Evolutionary conservation across 2,113 vertebrate genomes (phyloP).

Genomic region (Pantherophis guttatus): DNA sequence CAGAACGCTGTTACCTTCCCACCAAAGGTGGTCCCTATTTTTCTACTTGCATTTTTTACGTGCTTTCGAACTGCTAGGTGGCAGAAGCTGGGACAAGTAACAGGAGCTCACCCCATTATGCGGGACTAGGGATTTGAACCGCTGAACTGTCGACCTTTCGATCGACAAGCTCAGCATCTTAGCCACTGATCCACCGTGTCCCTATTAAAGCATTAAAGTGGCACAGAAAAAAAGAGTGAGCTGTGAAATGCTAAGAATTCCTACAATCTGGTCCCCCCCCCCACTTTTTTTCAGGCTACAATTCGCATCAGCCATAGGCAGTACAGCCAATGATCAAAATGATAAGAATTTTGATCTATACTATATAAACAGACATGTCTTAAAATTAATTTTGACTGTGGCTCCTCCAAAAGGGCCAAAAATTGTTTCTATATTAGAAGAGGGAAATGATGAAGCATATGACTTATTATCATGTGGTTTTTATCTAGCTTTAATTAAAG

Average conservation of each 20-base stretch:
- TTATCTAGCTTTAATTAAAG: background rate
- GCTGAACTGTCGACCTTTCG: too few relatives aligned
- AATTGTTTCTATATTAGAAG: background rate
- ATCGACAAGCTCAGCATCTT: too few relatives aligned
- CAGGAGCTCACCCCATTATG: too few relatives aligned
- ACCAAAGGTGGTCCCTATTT: too few relatives aligned
- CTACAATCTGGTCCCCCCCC: background rate
- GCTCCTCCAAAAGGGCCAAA: background rate
- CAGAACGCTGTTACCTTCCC: too few relatives aligned
- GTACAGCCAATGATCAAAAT: background rate
- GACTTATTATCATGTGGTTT: background rate
- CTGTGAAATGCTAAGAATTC: background rate
- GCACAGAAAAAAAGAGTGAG: background rate
- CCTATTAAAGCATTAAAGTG: background rate
- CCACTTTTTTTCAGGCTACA: background rate
- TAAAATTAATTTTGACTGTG: background rate
- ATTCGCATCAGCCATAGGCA: background rate
- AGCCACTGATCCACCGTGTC: too few relatives aligned
- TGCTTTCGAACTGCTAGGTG: too few relatives aligned
- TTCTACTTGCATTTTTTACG: too few relatives aligned
- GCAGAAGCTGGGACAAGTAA: too few relatives aligned
- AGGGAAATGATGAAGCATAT: background rate
- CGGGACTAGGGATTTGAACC: too few relatives aligned
- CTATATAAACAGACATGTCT: background rate
- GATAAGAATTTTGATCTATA: background rate